Conservation (phyloP, 2,888 invertebrate species). For the Agrochola litura region DNA sequence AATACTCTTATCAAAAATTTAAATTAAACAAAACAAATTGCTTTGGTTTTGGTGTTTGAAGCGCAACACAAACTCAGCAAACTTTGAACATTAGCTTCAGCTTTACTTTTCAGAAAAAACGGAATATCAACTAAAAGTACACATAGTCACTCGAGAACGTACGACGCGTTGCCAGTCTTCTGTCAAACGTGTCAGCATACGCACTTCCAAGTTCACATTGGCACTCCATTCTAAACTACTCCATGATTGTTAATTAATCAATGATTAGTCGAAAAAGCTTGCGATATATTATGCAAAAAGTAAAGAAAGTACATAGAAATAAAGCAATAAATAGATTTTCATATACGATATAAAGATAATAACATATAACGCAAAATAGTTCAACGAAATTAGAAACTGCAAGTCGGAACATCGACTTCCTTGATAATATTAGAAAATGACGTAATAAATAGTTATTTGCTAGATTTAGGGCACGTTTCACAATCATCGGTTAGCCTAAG, state of each 20-base stretch:
- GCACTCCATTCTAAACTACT: conserved; percentile 33
- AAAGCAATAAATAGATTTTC: conserved; percentile 52
- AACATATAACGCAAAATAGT: conserved; percentile 14
- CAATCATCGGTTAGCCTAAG: not conserved
- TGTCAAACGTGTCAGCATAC: too few relatives aligned
- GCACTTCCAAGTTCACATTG: not conserved
- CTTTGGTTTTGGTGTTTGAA: not conserved
- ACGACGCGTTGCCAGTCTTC: too few relatives aligned
- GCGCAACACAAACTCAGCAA: not conserved
- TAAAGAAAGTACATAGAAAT: conserved; percentile 18
- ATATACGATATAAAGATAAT: conserved; percentile 16
- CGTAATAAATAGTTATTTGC: conserved; percentile 24
- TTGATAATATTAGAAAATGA: conserved; percentile 24
- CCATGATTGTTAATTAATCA: conserved; percentile 7
- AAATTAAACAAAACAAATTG: not conserved
- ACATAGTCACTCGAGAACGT: not conserved
- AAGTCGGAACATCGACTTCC: conserved; percentile 28
- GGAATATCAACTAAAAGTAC: not conserved
- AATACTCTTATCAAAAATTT: not conserved
- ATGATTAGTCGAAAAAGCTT: conserved; percentile 25
- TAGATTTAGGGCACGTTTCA: conserved; percentile 22
- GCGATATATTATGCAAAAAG: conserved; percentile 12
- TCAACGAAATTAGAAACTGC: conserved; percentile 45
- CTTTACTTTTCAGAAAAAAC: not conserved
- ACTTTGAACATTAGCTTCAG: not conserved